These are phyloP conservation scores for Gallinago jamesoni DNA, from an alignment of 2,113 vertebrate genomes.

Conservation along the genomic window DNA sequence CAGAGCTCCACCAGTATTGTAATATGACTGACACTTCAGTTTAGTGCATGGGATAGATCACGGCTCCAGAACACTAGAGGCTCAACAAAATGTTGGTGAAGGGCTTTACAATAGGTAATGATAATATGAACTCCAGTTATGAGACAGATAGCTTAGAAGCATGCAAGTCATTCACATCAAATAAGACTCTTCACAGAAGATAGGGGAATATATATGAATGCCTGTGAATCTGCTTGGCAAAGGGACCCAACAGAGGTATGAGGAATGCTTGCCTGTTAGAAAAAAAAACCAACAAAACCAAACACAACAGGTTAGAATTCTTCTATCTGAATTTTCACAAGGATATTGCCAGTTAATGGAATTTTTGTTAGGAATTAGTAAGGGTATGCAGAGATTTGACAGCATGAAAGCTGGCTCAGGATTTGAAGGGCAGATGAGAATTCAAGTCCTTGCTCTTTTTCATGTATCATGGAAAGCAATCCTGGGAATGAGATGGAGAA, in stretches of 20 bases:
- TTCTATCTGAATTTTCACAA: neutral
- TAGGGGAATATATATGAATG: neutral
- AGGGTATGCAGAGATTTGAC: neutral
- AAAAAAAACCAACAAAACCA: neutral
- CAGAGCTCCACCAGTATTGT: neutral
- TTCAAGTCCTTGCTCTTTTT: neutral
- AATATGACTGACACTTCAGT: neutral
- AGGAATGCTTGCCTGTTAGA: neutral
- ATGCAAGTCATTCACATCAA: neutral
- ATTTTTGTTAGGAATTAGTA: neutral
- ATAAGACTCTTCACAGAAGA: neutral
- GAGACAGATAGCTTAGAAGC: neutral
- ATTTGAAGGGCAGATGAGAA: neutral
- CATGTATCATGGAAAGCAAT: neutral
- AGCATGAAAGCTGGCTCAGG: neutral
- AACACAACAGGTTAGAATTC: neutral
- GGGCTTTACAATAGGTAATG: neutral
- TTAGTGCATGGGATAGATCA: too few relatives aligned
- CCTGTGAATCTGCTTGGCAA: neutral
- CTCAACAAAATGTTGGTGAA: neutral
- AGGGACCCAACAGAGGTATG: neutral
- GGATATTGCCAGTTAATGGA: neutral
- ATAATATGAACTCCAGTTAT: neutral
- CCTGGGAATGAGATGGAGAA: neutral
- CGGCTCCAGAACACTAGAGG: accelerated